Base-by-base conservation (phyloP, 92 coral and sea anemone species). In the Porites cylindrica region DNA sequence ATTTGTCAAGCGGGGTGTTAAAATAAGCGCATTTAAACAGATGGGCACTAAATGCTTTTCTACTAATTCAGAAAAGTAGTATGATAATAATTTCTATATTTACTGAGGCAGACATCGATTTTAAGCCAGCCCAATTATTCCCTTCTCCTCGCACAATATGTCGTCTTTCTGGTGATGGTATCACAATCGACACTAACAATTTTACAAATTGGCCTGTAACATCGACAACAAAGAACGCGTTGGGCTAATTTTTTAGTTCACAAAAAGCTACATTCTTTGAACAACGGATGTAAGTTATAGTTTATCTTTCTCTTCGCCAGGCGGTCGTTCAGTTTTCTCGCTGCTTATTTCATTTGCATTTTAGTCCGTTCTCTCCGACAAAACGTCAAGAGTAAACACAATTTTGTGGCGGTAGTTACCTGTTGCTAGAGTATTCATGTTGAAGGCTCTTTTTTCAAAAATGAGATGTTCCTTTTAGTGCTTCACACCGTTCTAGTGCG, bases 271-370 rank as follows among this genome's bases (percentile, higher is more conserved):
- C 17, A 1, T 43, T 78, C 43, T 8, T 26, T 1, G 50, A 32
- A 18, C 19, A n/a, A 10, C 72, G 63, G 32, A 32, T 26, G 54
- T 17, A 6, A 38, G 47, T 38, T 38, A 43, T 54, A 54, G 86
- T 56, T 80, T 50, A 70, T 18, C 47, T 61, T 70, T 58, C 78
- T 26, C n/a, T 51, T 12, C 86, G 60, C 86, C 78, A 69, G 86
- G 86, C 56, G 86, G 74, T 21, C 84, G 17, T 51, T 73, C 47
- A 38, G 47, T 38, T 80, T 80, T 67, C 38, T 47, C 64, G 21
- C 74, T 18, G 66, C 51, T 5, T 8, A 65, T 51, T 80, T 66
- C 74, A 80, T 51, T 66, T 66, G 83, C 83, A 19, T 21, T 23
- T 79, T 80, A 7, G 11, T 21, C 9, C 69, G 19, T 63, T 61